Base-by-base conservation (phyloP, 2,113 vertebrate genomes). In the Apistogramma diplotaenia region DNA sequence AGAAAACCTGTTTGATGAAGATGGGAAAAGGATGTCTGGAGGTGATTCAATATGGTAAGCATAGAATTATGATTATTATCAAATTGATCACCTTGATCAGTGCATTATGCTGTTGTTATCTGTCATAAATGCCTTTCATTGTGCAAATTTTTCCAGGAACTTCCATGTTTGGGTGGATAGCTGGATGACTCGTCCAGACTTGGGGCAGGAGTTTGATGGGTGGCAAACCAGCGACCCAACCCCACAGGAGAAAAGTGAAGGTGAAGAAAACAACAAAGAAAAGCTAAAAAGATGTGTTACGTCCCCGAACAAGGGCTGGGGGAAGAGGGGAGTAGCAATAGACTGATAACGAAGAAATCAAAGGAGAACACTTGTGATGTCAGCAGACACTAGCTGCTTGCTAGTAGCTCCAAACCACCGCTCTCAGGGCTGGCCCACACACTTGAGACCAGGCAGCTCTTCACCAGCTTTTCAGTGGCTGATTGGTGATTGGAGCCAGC, bases 131-230 rank as follows among this genome's bases (percentile, higher is more conserved):
- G 4, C 3, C 12, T 15, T 40, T 16, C 19, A 12, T 73, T 18
- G 15, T 53, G 18, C 7, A 6, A 5, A 5, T 49, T 18, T 72
- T 16, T 37, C 16, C 77, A 99, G 98, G 98, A 98, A 99, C 89
- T 99, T 95, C 89, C 98, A 99, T 80, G 97, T 97, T 82, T 99
- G 98, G 98, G 94, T 97, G 55, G 98, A 99, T 60, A 96, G 94
- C 0, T 99, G 97, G 98, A 99, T 99, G 97, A 86, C 91, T 6
- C 97, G 97, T 33, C 96, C 96, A 0, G 97, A 99, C 87, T 93
- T 99, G 56, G 78, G 82, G 0, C 29, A 78, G 0, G 91, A 85
- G 18, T 99, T 94, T 0, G 92, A 96, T 1, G 98, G 97, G 5
- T 99, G 97, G 98, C 98, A 99, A 91, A 94, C 78, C 3, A 94